These are phyloP conservation scores for Drosophila parabipectinata DNA, from an alignment of 1,140 invertebrate species.

Conservation along the genomic window DNA sequence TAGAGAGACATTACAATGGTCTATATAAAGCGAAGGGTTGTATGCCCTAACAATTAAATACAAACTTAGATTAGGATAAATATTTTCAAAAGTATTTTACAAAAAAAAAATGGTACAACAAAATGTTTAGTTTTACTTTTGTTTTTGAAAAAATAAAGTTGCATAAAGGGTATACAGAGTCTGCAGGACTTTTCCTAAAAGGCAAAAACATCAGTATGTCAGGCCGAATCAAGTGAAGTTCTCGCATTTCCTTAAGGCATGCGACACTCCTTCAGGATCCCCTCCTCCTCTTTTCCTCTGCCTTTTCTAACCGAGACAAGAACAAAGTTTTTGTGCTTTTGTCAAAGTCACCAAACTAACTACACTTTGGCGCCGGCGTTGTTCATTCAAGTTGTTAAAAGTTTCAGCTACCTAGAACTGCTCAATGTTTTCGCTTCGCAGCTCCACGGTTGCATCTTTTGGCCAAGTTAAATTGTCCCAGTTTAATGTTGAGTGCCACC, in stretches of 20 bases:
- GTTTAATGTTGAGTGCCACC: slow-evolving; percentile 24
- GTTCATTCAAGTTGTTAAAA: slow-evolving; percentile 35
- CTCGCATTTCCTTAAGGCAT: slow-evolving; percentile 54
- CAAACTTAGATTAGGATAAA: too few species aligned
- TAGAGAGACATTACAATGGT: neutral
- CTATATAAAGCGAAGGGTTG: neutral
- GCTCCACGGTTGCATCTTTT: slow-evolving; percentile 40
- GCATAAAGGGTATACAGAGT: neutral
- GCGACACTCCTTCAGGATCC: slow-evolving; percentile 16
- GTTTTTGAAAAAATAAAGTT: too few species aligned
- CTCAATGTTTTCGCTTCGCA: slow-evolving; percentile 20
- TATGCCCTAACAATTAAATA: neutral
- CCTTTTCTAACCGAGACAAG: neutral
- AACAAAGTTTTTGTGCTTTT: slow-evolving; percentile 28
- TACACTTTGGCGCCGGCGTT: slow-evolving; percentile 26
- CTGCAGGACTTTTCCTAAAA: neutral
- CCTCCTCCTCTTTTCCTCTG: neutral
- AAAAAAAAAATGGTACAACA: too few species aligned
- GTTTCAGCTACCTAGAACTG: slow-evolving; percentile 32
- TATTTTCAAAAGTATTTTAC: too few species aligned
- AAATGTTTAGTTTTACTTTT: neutral
- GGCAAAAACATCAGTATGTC: slow-evolving; percentile 36
- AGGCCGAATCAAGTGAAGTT: slow-evolving; percentile 29
- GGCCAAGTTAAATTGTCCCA: slow-evolving; percentile 50
- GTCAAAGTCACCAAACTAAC: slow-evolving; percentile 37